Conservation (phyloP, 53 echinoderm and acorn worm species). For the Arbacia lixula region DNA sequence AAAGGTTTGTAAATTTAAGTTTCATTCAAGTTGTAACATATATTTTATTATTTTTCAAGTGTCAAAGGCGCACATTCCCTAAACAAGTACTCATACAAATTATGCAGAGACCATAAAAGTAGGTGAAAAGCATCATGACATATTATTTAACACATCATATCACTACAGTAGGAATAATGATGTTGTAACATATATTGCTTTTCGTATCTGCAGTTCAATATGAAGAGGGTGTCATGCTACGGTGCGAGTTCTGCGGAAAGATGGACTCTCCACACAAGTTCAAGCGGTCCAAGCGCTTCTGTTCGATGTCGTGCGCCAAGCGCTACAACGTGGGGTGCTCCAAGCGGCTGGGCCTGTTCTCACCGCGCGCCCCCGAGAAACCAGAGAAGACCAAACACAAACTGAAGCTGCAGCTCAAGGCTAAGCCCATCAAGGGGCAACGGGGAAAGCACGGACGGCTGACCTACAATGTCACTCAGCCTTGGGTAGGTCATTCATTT, state of each 20-base stretch:
- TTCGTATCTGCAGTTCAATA: too few species aligned
- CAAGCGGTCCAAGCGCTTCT: constrained; percentile 96
- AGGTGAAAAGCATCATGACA: too few species aligned
- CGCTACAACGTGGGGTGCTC: constrained; percentile 98
- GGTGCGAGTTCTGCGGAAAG: constrained; percentile 98
- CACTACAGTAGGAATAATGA: too few species aligned
- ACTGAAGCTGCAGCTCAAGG: constrained; percentile 84
- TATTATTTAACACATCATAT: too few species aligned
- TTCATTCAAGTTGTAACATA: too few species aligned
- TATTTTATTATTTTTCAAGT: too few species aligned
- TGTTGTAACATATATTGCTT: too few species aligned
- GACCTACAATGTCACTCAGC: constrained; percentile 82
- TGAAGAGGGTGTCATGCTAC: constrained; percentile 58
- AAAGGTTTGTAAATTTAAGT: too few species aligned
- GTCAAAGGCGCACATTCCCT: too few species aligned
- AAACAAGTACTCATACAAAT: too few species aligned
- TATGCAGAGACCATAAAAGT: too few species aligned
- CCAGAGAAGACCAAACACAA: constrained; percentile 80
- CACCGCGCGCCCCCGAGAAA: constrained; percentile 76
- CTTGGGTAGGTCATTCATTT: constrained; percentile 76
- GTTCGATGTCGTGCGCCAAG: constrained; percentile 97
- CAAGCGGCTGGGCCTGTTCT: constrained; percentile 91
- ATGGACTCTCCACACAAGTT: constrained; percentile 90
- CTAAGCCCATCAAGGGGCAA: constrained; percentile 81
- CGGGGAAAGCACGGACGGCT: constrained; percentile 93